Conservation (phyloP, 2,113 vertebrate species). For the Oryzias woworae region DNA sequence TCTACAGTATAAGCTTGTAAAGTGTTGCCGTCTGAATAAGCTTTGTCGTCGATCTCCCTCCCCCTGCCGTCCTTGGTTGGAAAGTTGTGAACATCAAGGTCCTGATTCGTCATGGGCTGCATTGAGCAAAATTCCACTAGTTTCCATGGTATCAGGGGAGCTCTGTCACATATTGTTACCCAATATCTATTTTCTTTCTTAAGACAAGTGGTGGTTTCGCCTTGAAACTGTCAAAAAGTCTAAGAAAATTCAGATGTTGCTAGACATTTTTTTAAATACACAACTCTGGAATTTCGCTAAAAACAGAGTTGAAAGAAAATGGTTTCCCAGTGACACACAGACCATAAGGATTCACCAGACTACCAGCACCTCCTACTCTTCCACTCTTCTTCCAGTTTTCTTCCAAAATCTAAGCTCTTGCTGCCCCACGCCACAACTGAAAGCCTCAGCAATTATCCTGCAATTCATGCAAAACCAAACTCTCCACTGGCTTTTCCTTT, state of each 20-base stretch:
- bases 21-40: slow-evolving; percentile 25
- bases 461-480: slow-evolving; percentile 63
- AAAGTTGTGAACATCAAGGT: slow-evolving; percentile 59
- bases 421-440: slow-evolving; percentile 58
- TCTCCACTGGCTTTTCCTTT: slow-evolving; percentile 53
- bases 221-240: slow-evolving; percentile 7
- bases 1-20: slow-evolving; percentile 4
- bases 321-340: neutral
- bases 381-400: slow-evolving; percentile 34
- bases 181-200: slow-evolving; percentile 33
- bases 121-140: slow-evolving; percentile 63
- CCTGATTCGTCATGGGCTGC: slow-evolving; percentile 68
- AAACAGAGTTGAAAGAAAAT: slow-evolving; percentile 17
- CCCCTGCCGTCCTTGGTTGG: slow-evolving; percentile 38
- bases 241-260: slow-evolving; percentile 4
- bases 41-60: slow-evolving; percentile 44
- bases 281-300: slow-evolving; percentile 4
- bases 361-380: slow-evolving; percentile 8
- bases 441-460: slow-evolving; percentile 57
- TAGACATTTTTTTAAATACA: slow-evolving; percentile 5
- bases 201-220: slow-evolving; percentile 11
- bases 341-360: slow-evolving; percentile 20
- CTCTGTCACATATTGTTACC: slow-evolving; percentile 57
- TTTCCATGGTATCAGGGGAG: slow-evolving; percentile 71
- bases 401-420: slow-evolving; percentile 26